Conservation (phyloP, 2,888 invertebrate species). For the Phengaris alcon region DNA sequence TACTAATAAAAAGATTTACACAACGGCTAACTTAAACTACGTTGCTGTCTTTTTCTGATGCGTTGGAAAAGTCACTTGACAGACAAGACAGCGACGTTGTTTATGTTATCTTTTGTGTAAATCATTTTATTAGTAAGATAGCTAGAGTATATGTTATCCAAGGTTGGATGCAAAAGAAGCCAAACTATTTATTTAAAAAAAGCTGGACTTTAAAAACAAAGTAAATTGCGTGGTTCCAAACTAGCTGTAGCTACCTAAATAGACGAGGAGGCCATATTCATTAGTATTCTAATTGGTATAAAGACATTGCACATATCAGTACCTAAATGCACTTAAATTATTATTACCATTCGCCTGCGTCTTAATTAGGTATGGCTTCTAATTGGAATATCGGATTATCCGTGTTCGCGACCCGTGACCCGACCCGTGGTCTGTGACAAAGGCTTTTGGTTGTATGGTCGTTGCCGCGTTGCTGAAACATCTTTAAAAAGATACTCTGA, state of each 20-base stretch:
- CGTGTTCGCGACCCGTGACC: slow-evolving; percentile 4
- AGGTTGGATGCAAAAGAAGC: too few species aligned
- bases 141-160: too few species aligned
- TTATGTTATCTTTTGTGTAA: too few species aligned
- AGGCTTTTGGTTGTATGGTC: neutral
- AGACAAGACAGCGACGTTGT: too few species aligned
- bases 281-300: neutral
- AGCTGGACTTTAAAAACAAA: too few species aligned
- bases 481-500: slow-evolving; percentile 21
- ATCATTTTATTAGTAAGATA: too few species aligned
- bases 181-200: too few species aligned
- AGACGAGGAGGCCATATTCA: neutral
- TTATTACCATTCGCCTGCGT: neutral
- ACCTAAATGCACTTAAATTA: neutral
- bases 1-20: too few species aligned
- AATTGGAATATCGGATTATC: neutral
- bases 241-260: neutral
- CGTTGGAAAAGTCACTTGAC: too few species aligned
- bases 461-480: neutral
- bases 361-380: neutral
- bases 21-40: too few species aligned
- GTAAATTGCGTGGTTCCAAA: neutral
- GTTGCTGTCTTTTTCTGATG: too few species aligned
- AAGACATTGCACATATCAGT: neutral
- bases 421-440: slow-evolving; percentile 21